Percentiles rank a stretch among this genome's conserved stretches.
Evolutionary conservation across 2,888 invertebrate species (phyloP).

Genomic region (Petrophora chlorosata): DNA sequence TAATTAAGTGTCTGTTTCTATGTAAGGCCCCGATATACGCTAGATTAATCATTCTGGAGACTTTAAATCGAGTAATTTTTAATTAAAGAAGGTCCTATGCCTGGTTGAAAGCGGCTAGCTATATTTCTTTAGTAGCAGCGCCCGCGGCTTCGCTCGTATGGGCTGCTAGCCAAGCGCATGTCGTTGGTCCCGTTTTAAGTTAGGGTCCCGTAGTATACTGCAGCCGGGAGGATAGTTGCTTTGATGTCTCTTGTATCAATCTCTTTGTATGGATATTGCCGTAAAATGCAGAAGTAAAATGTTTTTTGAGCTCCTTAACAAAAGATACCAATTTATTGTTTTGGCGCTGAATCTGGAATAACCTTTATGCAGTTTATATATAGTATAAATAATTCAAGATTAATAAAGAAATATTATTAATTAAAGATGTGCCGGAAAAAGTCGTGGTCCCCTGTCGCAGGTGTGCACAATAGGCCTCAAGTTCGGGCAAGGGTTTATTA

Average conservation of each 20-base stretch:
- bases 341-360: no score
- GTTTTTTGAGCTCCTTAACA: no score
- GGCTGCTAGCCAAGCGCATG: conserved; percentile 16
- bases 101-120: not conserved
- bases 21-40: no score
- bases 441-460: conserved; percentile 16
- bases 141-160: not conserved
- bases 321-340: no score
- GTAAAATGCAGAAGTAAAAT: no score
- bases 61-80: no score
- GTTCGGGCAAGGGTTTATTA: conserved; percentile 10
- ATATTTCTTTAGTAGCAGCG: conserved; percentile 2
- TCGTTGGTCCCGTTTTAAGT: not conserved
- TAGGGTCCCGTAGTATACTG: not conserved
- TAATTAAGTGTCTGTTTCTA: no score
- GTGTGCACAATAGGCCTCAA: conserved; percentile 21
- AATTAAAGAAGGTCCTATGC: no score
- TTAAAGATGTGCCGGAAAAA: conserved; percentile 23
- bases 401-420: conserved; percentile 2
- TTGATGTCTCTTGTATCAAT: not conserved
- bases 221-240: not conserved
- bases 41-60: no score
- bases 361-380: no score
- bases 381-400: no score
- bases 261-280: not conserved